Evolutionary conservation across 1,140 invertebrate species (phyloP), one percentile per base, ranked within the genome.

Genomic region (Druon quercuslanigerum): DNA sequence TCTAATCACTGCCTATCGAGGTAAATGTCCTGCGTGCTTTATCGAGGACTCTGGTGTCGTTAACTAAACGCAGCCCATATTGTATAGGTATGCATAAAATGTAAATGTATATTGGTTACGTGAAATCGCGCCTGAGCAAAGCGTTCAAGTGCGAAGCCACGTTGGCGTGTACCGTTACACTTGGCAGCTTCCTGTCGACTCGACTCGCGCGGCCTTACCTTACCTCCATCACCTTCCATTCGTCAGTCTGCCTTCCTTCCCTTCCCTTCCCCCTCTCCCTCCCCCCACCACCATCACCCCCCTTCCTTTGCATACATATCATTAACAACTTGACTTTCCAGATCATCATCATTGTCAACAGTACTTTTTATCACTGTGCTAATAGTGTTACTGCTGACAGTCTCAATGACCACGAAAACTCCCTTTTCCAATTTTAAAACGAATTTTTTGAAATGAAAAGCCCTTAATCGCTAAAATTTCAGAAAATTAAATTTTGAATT

Each of bases 181-280:
- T 86, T 86, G 85, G 82, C 83, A 87, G 84, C 83, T 89, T 89
- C 89, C 86, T 89, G 89, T 85, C 84, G 78, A 77, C 75, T 85
- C 84, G 78, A 77, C 75, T 79, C 60, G 40, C 82, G 76, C n/a
- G n/a, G n/a, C n/a, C n/a, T n/a, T n/a, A 76, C 82, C 25, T 33
- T 33, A 33, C 25, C 81, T 81, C 80, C 82, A 80, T 82, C 74
- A 83, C 75, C 78, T 76, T 81, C 81, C 75, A 76, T 76, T 81
- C 81, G 79, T 76, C 78, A 77, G 71, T 82, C 51, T 81, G 73
- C 17, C 78, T 56, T 13, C 25, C 25, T 33, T 33, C 25, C 25
- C 25, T 33, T 33, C 25, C 5, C 25, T 33, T 33, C 25, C 25
- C 25, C 20, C 20, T 25, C 20, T 25, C 20, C 20, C 1, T 25